Conservation (phyloP, 2,888 invertebrate genomes). For the Xestia c-nigrum region DNA sequence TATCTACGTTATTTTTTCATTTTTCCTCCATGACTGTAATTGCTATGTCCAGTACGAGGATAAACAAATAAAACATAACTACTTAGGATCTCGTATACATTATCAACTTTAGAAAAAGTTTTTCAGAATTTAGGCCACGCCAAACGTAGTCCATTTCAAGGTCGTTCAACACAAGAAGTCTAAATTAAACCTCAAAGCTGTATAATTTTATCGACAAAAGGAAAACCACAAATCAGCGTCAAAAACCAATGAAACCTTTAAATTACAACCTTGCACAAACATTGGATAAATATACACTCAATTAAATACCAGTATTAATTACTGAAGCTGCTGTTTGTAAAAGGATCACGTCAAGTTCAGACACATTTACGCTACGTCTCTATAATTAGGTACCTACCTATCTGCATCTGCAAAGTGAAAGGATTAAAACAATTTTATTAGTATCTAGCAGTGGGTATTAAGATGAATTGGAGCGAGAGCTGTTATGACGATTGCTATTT, state of each 20-base stretch:
- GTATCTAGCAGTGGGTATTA: no score
- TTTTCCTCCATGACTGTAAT: no score
- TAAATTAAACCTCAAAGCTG: background rate
- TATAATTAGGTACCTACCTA: constrained; percentile 11
- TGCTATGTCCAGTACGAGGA: background rate
- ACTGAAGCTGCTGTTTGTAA: constrained; percentile 34
- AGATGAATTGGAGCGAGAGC: background rate
- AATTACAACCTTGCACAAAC: constrained; percentile 42
- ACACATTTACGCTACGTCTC: constrained; percentile 17
- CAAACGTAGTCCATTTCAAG: background rate
- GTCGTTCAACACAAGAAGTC: background rate
- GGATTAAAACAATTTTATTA: constrained; percentile 23
- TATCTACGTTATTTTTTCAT: no score
- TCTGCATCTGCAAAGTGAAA: constrained; percentile 3
- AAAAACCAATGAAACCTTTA: constrained; percentile 36
- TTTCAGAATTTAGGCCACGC: background rate
- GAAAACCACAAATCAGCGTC: constrained; percentile 3
- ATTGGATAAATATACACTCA: constrained; percentile 44
- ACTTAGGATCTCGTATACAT: no score
- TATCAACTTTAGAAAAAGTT: no score
- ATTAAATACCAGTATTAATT: constrained; percentile 55
- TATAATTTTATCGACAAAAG: background rate
- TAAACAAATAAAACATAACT: background rate
- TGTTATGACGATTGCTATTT: background rate
- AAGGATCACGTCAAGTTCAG: constrained; percentile 38